Evolutionary conservation across 1,140 invertebrate species (phyloP).

Genomic region (honey bee (Apis mellifera)): Amel_HAv3.1 CM009942.2:6321001-6321500

Average conservation of each 20-base stretch:
- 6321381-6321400: conserved; percentile 30
- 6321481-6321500: too few species aligned
- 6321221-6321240: conserved; percentile 15
- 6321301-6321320: conserved; percentile 18
- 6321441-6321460: not conserved
- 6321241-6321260: conserved; percentile 55
- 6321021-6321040: too few species aligned
- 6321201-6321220: conserved; percentile 28
- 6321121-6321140: too few species aligned
- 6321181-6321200: not conserved
- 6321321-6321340: conserved; percentile 43
- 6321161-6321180: not conserved
- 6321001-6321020: too few species aligned
- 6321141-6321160: too few species aligned
- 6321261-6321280: conserved; percentile 46
- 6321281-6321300: conserved; percentile 29
- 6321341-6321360: conserved; percentile 8
- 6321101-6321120: too few species aligned
- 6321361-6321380: conserved; percentile 14
- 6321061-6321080: not conserved
- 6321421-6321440: not conserved
- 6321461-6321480: conserved; percentile 13
- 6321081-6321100: conserved; percentile 24
- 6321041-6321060: too few species aligned
- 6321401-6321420: not conserved